Base-by-base conservation (phyloP, 2,113 vertebrate species). In the Regulus satrapa region DNA sequence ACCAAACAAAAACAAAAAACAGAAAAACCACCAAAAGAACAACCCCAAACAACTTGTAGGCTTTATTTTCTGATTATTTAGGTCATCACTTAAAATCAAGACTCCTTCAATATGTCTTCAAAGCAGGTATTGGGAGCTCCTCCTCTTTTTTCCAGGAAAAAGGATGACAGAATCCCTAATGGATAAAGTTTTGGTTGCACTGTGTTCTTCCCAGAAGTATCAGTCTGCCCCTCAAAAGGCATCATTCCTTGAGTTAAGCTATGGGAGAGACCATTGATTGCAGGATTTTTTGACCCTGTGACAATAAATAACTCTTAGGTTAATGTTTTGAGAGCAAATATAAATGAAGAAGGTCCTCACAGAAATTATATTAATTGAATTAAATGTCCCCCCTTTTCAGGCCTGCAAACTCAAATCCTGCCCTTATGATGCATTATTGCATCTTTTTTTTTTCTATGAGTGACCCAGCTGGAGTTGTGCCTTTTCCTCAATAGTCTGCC, bases 401-500 rank as follows among this genome's bases (percentile, higher is more conserved):
- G 62, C 25, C 59, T 95, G 81, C 51, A 72, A 76, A 89, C 69
- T 73, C 87, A 72, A 92, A 78, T 89, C 81, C 84, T 97, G 81
- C 74, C 77, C 87, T 95, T 94, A 79, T 79, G 93, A 89, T 95
- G 91, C 82, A 92, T 78, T 88, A 62, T 51, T 92, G 92, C 67
- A 14, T 89, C 95, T 95, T 95, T 88, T 94, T 95, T 97, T 85
- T 93, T 97, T 68, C 80, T 82, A 66, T 72, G 58, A 91, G 87
- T 95, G 94, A 95, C 96, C 95, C 89, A 97, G 95, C 93, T 97
- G 95, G 96, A 95, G 66, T 73, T 49, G 85, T 94, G 94, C 96
- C 95, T 94, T 95, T 96, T 93, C 86, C 74, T 96, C 71, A n/a
- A 69, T 91, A 62, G 62, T 72, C 87, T 95, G 96, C 96, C 96